Conservation (phyloP, 1,140 invertebrate genomes). For the Orchesella cincta region DNA sequence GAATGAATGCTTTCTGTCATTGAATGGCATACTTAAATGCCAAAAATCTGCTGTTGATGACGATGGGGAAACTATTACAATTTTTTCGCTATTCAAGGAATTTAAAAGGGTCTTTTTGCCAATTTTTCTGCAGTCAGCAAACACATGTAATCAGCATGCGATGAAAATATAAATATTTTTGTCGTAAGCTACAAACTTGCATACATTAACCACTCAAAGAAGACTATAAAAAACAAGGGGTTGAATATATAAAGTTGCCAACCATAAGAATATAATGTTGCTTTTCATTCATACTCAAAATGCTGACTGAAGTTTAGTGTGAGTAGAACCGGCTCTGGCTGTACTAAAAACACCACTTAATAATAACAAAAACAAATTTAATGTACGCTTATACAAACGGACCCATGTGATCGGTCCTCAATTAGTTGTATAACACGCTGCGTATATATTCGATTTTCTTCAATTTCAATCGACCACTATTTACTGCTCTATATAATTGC, state of each 20-base stretch:
- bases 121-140: background rate
- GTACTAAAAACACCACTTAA: too few species aligned
- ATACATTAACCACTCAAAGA: too few species aligned
- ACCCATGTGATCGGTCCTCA: too few species aligned
- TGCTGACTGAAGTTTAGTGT: background rate
- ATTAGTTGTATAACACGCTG: background rate
- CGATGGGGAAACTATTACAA: background rate
- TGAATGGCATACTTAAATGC: background rate
- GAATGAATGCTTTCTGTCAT: background rate
- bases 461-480: too few species aligned
- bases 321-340: background rate
- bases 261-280: background rate
- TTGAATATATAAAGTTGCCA: too few species aligned
- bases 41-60: background rate
- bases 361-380: too few species aligned
- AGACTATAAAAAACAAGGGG: too few species aligned
- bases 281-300: background rate
- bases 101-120: slow-evolving; percentile 2
- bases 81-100: background rate
- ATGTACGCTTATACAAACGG: too few species aligned
- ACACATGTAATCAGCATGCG: too few species aligned
- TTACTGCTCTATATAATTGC: too few species aligned
- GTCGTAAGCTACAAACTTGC: too few species aligned
- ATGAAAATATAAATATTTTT: background rate
- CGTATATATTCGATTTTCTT: too few species aligned